These are phyloP conservation scores for Dicaeum eximium DNA, from an alignment of 2,113 vertebrate species.

Conservation along the genomic window DNA sequence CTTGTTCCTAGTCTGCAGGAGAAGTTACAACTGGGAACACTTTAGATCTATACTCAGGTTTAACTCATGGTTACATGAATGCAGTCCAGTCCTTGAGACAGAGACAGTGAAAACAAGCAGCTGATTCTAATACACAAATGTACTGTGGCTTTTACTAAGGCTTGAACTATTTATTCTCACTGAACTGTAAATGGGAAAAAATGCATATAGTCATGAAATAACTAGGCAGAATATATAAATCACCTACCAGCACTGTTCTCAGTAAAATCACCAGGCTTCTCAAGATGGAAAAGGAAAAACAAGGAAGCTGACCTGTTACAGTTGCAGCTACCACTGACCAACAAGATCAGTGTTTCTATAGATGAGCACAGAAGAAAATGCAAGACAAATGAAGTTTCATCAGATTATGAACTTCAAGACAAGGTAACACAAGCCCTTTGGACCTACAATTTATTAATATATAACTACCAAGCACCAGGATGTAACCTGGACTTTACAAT, in stretches of 20 bases:
- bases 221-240: background rate
- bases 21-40: background rate
- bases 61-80: background rate
- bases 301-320: background rate
- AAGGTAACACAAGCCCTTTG: conserved; percentile 5
- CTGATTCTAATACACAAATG: background rate
- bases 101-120: background rate
- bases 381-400: background rate
- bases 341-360: background rate
- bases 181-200: background rate
- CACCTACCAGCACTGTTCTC: background rate
- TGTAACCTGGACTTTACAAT: background rate
- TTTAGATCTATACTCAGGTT: background rate
- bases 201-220: background rate
- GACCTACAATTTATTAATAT: conserved; percentile 48
- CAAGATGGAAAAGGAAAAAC: background rate
- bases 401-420: background rate
- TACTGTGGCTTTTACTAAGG: background rate
- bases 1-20: background rate
- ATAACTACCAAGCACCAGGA: conserved; percentile 1
- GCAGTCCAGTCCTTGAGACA: background rate
- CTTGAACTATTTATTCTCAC: background rate
- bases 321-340: background rate
- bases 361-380: background rate
- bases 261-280: background rate